phyloP scores from a whole-genome alignment of 2,797 vertebrate genomes.

The Crocodylus rhombifer region DNA sequence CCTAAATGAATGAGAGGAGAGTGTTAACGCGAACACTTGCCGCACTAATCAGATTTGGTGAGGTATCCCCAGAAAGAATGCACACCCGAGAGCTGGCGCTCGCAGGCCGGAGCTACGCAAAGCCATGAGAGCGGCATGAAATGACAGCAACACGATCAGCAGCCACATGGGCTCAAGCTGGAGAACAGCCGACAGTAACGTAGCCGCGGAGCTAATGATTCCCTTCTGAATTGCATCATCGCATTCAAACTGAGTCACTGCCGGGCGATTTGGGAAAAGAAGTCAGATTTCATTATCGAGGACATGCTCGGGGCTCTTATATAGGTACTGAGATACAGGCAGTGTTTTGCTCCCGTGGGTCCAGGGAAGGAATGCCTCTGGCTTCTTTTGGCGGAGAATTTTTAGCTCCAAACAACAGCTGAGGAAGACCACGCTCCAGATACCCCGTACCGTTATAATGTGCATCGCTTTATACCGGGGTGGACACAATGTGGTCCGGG shows the following conservation, averaged over 20 bases:
- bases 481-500: no score
- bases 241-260: conserved; percentile 75
- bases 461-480: no score
- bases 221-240: conserved; percentile 76
- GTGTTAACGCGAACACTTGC: neutral
- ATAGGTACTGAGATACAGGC: neutral
- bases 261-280: conserved; percentile 67
- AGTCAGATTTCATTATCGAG: conserved; percentile 61
- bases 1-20: conserved; percentile 20
- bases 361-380: rapidly evolving
- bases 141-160: neutral
- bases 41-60: conserved; percentile 29
- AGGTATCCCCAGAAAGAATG: conserved; percentile 64
- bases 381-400: neutral
- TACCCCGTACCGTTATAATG: no score
- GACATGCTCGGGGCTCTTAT: conserved; percentile 6
- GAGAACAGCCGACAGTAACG: conserved; percentile 48
- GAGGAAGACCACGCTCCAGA: neutral
- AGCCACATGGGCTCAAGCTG: conserved; percentile 49
- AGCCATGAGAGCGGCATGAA: conserved; percentile 6
- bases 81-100: conserved; percentile 20
- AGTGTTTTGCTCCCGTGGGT: rapidly evolving
- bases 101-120: neutral
- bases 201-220: conserved; percentile 62
- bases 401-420: neutral